A percentile compares a stretch with the other conserved stretches of the same genome.
phyloP scores from a whole-genome alignment of 2,888 invertebrate genomes.

The Trissolcus japonicus region DNA sequence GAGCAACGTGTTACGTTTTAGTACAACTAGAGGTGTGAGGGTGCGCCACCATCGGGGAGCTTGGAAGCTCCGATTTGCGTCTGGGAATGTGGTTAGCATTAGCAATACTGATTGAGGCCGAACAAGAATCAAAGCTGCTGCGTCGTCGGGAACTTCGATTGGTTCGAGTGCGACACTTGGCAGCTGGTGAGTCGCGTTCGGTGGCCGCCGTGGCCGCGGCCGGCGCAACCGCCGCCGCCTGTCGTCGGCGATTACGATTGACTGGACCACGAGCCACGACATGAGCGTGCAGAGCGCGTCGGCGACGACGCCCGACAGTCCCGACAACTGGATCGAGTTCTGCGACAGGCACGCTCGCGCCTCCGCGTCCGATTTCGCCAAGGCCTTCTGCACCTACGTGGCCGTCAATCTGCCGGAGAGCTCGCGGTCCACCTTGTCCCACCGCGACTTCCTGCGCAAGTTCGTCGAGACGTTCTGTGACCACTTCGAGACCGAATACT shows the following conservation, averaged over 20 bases:
- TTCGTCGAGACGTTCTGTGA: slow-evolving; percentile 90
- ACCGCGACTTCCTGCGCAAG: slow-evolving; percentile 87
- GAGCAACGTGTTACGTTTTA: no score
- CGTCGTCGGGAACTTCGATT: no score
- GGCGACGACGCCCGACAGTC: slow-evolving; percentile 79
- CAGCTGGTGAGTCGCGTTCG: no score
- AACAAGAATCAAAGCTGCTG: no score
- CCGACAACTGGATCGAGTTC: slow-evolving; percentile 88
- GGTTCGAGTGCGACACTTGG: no score
- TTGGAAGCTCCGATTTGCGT: no score
- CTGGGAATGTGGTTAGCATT: no score
- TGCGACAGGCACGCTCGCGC: slow-evolving; percentile 91
- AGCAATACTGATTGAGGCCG: no score
- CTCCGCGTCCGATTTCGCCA: slow-evolving; percentile 92
- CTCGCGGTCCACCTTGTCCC: slow-evolving; percentile 82
- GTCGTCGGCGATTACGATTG: background rate
- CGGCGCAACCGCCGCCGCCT: background rate
- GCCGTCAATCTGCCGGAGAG: slow-evolving; percentile 83
- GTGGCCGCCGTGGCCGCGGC: no score
- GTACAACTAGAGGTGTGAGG: no score
- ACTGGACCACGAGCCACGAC: slow-evolving; percentile 8
- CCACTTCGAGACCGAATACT: slow-evolving; percentile 89
- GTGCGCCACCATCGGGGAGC: no score
- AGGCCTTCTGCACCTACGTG: slow-evolving; percentile 88
- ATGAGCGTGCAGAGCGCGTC: slow-evolving; percentile 65